These are phyloP conservation scores for Steatornis caripensis DNA, from an alignment of 2,113 vertebrate species.

Conservation along the genomic window DNA sequence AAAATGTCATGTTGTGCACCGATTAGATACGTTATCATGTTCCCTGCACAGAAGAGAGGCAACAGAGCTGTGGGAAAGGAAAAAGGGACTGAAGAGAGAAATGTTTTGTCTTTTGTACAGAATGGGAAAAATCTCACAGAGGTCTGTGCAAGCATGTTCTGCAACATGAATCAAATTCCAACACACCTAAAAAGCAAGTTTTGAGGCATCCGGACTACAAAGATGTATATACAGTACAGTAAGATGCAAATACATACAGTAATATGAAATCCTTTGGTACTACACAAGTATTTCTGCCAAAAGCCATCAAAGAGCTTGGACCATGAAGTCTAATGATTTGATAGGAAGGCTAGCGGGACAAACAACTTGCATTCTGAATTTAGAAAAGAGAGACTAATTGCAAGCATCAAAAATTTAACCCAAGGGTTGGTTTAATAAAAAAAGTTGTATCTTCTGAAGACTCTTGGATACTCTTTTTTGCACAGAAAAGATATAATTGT, in stretches of 20 bases:
- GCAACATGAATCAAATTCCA: neutral
- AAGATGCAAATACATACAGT: no score
- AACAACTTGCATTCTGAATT: neutral
- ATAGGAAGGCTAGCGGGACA: neutral
- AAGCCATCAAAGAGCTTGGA: neutral
- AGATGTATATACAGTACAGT: no score
- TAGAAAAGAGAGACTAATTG: neutral
- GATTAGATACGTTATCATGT: neutral
- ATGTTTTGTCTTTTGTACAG: neutral
- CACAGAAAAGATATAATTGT: neutral
- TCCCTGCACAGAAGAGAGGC: neutral
- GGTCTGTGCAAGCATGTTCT: neutral
- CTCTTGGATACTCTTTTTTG: neutral
- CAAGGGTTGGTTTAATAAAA: neutral
- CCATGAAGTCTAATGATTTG: neutral
- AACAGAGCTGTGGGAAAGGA: neutral
- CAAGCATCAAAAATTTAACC: neutral
- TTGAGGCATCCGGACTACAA: neutral
- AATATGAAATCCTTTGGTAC: neutral
- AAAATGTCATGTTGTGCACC: constrained; percentile 7
- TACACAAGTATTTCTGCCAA: neutral
- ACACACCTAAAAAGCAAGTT: neutral
- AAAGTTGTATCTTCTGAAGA: neutral
- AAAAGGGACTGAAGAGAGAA: neutral
- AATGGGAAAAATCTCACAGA: neutral